phyloP scores from a whole-genome alignment of 2,113 vertebrate genomes.

The Chaenocephalus aceratus region DNA sequence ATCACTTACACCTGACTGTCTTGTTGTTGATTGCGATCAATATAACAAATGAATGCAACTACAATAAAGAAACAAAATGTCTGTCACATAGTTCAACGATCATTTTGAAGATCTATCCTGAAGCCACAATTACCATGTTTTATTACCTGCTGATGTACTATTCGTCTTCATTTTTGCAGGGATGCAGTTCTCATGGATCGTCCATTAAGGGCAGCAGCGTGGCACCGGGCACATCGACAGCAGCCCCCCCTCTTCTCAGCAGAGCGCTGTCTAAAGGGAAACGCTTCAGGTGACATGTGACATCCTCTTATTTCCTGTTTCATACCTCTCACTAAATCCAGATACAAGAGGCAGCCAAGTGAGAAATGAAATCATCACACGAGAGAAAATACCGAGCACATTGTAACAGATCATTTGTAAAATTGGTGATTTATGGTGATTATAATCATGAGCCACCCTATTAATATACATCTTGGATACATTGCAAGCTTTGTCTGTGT shows the following conservation, averaged over 20 bases:
- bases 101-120: neutral
- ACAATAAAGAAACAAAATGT: conserved; percentile 7
- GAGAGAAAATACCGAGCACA: conserved; percentile 38
- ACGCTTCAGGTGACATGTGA: conserved; percentile 79
- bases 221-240: conserved; percentile 60
- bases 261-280: conserved; percentile 78
- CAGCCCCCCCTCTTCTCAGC: conserved; percentile 68
- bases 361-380: conserved; percentile 59
- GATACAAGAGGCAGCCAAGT: conserved; percentile 46
- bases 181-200: conserved; percentile 73
- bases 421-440: conserved; percentile 47
- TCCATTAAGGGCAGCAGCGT: conserved; percentile 54
- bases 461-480: conserved; percentile 31
- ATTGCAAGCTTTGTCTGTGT: conserved; percentile 13
- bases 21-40: conserved; percentile 12
- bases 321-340: conserved; percentile 38
- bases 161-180: conserved; percentile 61
- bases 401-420: conserved; percentile 50
- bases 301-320: conserved; percentile 48
- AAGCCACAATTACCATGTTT: conserved; percentile 7
- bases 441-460: conserved; percentile 10
- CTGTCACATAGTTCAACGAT: neutral
- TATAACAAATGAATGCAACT: neutral
- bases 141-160: neutral
- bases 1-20: conserved; percentile 5